Evolutionary conservation across 2,797 vertebrate genomes (phyloP), one percentile per base, ranked within the genome.

Genomic region (Ispidina picta): DNA sequence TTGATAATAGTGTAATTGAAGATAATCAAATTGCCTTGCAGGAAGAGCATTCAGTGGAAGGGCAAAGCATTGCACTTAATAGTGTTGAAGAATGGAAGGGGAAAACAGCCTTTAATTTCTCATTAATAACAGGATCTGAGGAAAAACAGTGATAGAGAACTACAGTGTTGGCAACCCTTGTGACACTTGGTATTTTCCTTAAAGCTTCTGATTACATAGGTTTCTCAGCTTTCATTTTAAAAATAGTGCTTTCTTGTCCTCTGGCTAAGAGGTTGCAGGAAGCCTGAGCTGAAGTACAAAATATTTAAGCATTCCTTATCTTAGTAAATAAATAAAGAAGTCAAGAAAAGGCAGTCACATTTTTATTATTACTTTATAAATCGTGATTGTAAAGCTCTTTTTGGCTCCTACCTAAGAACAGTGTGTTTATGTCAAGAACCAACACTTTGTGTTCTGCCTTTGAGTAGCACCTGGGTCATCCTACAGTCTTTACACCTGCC

Each of bases 121-220:
- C 39, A 43, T 70, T 68, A 71, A 83, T 88, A 83, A 12, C 28
- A 66, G 59, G 41, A 78, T 72, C 49, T 83, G 54, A 87, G 89
- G 48, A 21, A 79, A 88, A 84, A 28, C 11, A 7, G 26, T 52
- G n/a, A 12, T 49, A 54, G 21, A 63, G 41, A 82, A 13, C 25
- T 62, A 33, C 13, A 56, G 59, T 8, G 37, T 65, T 89, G 31
- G 66, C 59, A 63, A 25, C 35, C 81, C 44, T 81, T 12, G 20
- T 88, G 70, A 75, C 73, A 76, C 64, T 73, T 93, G 79, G 44
- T 92, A 72, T 89, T 95, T 95, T 89, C 79, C 82, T 91, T 86
- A 91, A 92, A 81, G 90, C 64, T 72, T 86, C 84, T 94, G 52
- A 78, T 90, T 59, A 63, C 78, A 33, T 19, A 43, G 31, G 43